Evolutionary conservation across 2,797 vertebrate genomes (phyloP).

Genomic region (Manis javanica): DNA sequence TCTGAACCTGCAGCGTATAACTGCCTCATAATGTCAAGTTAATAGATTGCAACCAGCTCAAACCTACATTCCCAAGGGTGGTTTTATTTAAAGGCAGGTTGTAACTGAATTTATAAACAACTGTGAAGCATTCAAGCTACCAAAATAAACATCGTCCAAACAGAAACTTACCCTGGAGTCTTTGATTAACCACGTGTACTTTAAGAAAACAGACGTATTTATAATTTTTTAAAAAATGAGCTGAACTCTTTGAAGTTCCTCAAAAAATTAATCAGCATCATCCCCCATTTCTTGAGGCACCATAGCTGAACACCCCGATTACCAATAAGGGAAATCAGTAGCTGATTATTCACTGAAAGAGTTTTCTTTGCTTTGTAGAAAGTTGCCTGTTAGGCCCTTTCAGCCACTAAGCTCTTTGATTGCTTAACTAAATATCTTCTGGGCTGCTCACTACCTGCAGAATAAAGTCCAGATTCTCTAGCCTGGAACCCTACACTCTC

Average conservation of each 20-base stretch:
- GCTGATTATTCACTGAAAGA: background rate
- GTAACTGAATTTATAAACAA: slow-evolving; percentile 72
- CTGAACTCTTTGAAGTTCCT: background rate
- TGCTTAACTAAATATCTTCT: background rate
- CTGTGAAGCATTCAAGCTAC: slow-evolving; percentile 64
- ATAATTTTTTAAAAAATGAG: background rate
- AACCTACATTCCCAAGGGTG: slow-evolving; percentile 58
- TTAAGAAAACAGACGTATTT: slow-evolving; percentile 54
- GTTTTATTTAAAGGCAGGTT: slow-evolving; percentile 62
- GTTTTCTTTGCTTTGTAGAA: background rate
- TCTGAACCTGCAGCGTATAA: slow-evolving; percentile 56
- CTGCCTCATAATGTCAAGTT: slow-evolving; percentile 68
- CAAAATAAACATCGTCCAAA: slow-evolving; percentile 70
- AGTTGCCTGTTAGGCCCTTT: background rate
- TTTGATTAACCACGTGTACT: slow-evolving; percentile 12
- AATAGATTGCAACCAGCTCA: slow-evolving; percentile 65
- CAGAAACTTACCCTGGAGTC: slow-evolving; percentile 43
- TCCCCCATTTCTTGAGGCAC: background rate
- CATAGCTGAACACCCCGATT: background rate
- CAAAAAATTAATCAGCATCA: background rate
- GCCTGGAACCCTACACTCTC: background rate
- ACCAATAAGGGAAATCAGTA: background rate
- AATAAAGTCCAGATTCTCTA: background rate
- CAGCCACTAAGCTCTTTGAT: background rate
- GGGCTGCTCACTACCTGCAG: background rate